Base-by-base conservation (phyloP, 2,888 invertebrate genomes). In the Masnerella sp. region DNA sequence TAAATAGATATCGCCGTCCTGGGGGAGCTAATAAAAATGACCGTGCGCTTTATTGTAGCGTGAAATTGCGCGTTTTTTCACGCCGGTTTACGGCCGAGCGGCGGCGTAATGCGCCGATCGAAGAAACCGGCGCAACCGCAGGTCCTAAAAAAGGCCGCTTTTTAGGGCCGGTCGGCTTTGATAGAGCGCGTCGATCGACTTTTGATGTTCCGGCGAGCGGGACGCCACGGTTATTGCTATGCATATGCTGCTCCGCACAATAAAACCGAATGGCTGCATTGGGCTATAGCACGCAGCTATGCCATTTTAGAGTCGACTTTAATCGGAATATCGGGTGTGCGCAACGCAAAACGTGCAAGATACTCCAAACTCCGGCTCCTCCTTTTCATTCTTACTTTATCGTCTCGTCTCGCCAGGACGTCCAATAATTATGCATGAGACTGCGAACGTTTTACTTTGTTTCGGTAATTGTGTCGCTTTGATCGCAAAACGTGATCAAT, bases 211-310 rank as follows among this genome's bases (percentile, higher is more conserved):
- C 54, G 30, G 34, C 15, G 52, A 75, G 79, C 64, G 78, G 79
- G 78, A 76, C 77, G 76, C 78, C 75, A 80, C 80, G 80, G 83
- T 85, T 85, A 85, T 85, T 84, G 82, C 84, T 79, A 82, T 84
- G 84, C 84, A 83, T 83, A 84, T 83, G 83, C 81, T 79, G 79
- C 76, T 74, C 78, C 75, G 78, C 78, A 82, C 85, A 81, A 84
- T 85, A 85, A 85, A 85, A 83, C 82, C 81, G 76, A 85, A 85
- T 83, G 80, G 83, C 78, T 72, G 76, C 74, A 70, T 80, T 79
- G 76, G 72, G 64, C 77, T 78, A 64, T 67, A 20, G 54, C 62
- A 56, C 72, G 62, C 64, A 61, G 74, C 73, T 71, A 78, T 75
- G 78, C 77, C 79, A 81, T 83, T 84, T 81, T 81, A 82, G 82